Conservation (phyloP, 2,797 vertebrate genomes). For the Hirundo rustica region DNA sequence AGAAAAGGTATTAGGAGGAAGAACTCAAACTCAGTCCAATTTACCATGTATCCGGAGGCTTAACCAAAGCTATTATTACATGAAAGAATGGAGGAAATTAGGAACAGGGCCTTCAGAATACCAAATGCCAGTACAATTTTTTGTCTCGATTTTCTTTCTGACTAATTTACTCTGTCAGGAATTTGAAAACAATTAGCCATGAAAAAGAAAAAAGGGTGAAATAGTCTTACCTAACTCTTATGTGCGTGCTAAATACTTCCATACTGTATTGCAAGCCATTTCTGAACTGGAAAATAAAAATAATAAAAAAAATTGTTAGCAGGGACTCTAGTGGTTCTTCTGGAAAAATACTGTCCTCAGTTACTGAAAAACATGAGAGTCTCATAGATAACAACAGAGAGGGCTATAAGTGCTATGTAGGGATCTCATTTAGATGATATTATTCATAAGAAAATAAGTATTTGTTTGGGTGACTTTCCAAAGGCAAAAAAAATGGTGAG, state of each 20-base stretch:
- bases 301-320: neutral
- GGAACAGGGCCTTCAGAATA: slow-evolving; percentile 71
- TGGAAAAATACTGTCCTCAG: neutral
- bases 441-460: neutral
- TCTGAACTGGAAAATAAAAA: neutral
- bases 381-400: neutral
- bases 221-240: slow-evolving; percentile 45
- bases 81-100: slow-evolving; percentile 77
- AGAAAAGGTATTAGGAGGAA: slow-evolving; percentile 69
- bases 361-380: neutral
- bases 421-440: neutral
- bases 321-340: neutral
- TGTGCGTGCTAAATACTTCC: slow-evolving; percentile 49
- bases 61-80: slow-evolving; percentile 72
- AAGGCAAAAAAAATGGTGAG: neutral
- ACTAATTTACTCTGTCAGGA: slow-evolving; percentile 74
- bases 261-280: neutral
- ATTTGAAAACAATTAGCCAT: slow-evolving; percentile 69
- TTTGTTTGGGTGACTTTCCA: neutral
- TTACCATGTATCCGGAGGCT: slow-evolving; percentile 71
- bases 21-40: slow-evolving; percentile 61
- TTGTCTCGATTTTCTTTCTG: slow-evolving; percentile 60
- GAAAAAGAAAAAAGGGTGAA: slow-evolving; percentile 18
- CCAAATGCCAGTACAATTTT: slow-evolving; percentile 61
- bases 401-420: neutral